phyloP scores from a whole-genome alignment of 1,140 invertebrate species.

The Trinorchestia longiramus region DNA sequence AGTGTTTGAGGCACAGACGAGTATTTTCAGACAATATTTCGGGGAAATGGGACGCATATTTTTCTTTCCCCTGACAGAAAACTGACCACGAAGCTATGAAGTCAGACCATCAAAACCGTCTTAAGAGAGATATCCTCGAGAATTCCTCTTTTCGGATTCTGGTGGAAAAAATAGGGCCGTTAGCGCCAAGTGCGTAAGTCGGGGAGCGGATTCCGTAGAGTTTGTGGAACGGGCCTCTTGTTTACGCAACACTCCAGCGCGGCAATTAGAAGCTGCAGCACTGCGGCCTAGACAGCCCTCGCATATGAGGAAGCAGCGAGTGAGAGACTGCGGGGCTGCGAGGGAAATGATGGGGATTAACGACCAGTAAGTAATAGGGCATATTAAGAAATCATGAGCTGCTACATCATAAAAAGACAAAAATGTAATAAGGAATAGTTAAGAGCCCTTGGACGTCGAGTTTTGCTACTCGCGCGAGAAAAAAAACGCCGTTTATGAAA shows the following conservation, averaged over 20 bases:
- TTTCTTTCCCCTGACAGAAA: background rate
- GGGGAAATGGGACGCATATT: background rate
- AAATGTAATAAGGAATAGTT: too few species aligned
- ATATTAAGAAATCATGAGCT: background rate
- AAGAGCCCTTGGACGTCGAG: too few species aligned
- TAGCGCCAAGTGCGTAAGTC: background rate
- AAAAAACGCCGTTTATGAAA: too few species aligned
- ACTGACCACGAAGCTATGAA: background rate
- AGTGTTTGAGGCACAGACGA: background rate
- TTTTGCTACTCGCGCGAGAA: too few species aligned
- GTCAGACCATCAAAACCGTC: background rate
- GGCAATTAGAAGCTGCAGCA: constrained; percentile 32
- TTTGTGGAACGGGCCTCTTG: background rate
- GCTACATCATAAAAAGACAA: background rate
- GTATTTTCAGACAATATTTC: background rate
- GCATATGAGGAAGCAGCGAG: background rate
- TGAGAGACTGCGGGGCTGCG: background rate
- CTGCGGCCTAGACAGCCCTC: background rate
- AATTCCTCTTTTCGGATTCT: background rate
- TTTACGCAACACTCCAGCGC: background rate
- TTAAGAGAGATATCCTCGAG: background rate
- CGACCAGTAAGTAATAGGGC: background rate
- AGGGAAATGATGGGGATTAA: background rate
- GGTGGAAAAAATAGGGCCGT: background rate
- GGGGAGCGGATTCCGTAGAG: constrained; percentile 34